Evolutionary conservation across 2,888 invertebrate genomes (phyloP).

Genomic region (Tachina fera): DNA sequence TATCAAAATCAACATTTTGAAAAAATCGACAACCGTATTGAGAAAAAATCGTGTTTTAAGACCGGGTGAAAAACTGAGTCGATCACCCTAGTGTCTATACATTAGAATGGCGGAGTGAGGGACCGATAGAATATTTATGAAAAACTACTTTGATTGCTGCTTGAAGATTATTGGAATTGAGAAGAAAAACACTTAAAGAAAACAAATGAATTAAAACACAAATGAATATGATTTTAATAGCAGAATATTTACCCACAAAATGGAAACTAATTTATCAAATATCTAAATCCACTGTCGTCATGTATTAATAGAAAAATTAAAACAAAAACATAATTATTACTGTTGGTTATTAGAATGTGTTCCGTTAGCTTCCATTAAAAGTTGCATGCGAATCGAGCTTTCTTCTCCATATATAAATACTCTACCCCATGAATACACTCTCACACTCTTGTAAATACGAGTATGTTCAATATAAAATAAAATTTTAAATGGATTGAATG

Average conservation of each 20-base stretch:
- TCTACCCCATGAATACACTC: neutral
- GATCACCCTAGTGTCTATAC: too few relatives aligned
- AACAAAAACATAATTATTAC: neutral
- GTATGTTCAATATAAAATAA: neutral
- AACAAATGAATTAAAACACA: slow-evolving; percentile 50
- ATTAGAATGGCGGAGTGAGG: slow-evolving; percentile 28
- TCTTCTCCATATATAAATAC: neutral
- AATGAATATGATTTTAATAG: slow-evolving; percentile 23
- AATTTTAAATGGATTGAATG: slow-evolving; percentile 39
- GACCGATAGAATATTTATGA: too few relatives aligned
- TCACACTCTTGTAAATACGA: slow-evolving; percentile 15
- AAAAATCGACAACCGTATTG: too few relatives aligned
- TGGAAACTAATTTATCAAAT: slow-evolving; percentile 7
- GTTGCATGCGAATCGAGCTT: neutral
- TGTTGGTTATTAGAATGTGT: neutral
- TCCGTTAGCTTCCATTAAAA: neutral
- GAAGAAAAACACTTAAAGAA: slow-evolving; percentile 24
- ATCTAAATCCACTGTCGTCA: slow-evolving; percentile 7
- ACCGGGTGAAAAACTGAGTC: too few relatives aligned
- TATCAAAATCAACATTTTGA: too few relatives aligned
- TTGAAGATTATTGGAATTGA: slow-evolving; percentile 7
- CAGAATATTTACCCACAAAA: neutral
- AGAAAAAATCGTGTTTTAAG: too few relatives aligned
- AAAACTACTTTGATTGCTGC: slow-evolving; percentile 16
- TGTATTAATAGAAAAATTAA: neutral